These are phyloP conservation scores for Drosophila repletoides DNA, from an alignment of 1,140 invertebrate species.

Conservation along the genomic window DNA sequence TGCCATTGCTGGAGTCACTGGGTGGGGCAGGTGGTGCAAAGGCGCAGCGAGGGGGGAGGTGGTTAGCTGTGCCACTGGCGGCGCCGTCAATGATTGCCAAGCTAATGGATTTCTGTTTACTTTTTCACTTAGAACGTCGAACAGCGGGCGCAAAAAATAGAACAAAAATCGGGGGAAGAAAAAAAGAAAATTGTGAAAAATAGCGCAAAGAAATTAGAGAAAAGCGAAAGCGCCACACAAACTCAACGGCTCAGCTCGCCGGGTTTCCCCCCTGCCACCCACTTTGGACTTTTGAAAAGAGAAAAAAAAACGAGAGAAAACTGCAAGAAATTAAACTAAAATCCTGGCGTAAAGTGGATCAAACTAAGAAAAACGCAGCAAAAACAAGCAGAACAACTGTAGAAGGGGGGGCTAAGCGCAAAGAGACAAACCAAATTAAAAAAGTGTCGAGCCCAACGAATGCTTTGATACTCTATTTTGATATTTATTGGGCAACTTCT, in stretches of 20 bases:
- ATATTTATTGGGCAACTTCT: too few species aligned
- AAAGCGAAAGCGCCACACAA: conserved; percentile 71
- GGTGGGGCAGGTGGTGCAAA: too few species aligned
- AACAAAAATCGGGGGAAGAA: conserved; percentile 6
- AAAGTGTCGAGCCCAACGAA: too few species aligned
- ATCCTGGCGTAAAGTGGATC: conserved; percentile 74
- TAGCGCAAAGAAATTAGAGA: conserved; percentile 75
- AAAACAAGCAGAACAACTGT: conserved; percentile 14
- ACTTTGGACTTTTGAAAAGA: conserved; percentile 10
- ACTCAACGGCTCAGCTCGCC: conserved; percentile 22
- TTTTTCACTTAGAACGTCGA: conserved; percentile 74
- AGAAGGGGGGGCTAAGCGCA: too few species aligned
- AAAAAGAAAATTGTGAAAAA: conserved; percentile 67
- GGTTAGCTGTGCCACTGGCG: conserved; percentile 54
- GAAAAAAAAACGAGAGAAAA: conserved; percentile 44
- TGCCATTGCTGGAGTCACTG: too few species aligned
- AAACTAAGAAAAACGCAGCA: conserved; percentile 52
- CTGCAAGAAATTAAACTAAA: conserved; percentile 77
- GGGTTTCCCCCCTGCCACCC: not conserved
- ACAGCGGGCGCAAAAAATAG: conserved; percentile 28
- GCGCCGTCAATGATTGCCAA: conserved; percentile 78
- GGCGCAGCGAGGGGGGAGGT: too few species aligned
- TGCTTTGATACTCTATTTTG: too few species aligned
- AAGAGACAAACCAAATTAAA: too few species aligned
- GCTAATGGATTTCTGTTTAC: conserved; percentile 82